A percentile compares a stretch with the other conserved stretches of the same genome.
phyloP scores from a whole-genome alignment of 2,797 vertebrate species.

The Parotocinclus haroldoi region DNA sequence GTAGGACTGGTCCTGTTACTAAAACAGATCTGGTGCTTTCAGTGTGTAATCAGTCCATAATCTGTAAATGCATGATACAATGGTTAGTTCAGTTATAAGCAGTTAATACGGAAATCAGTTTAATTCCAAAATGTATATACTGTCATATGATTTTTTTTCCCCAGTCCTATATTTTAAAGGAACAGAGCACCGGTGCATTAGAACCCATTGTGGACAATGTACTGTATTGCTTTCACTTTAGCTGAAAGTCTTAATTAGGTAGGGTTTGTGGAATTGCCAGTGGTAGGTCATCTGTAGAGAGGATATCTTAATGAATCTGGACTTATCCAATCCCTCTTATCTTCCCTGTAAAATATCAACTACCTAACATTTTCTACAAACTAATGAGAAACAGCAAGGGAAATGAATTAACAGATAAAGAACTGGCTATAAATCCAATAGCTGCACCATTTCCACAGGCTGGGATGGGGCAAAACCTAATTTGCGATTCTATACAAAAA shows the following conservation, averaged over 20 bases:
- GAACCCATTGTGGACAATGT: too few species aligned
- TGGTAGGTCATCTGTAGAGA: too few species aligned
- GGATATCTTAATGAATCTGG: background rate
- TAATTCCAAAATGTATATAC: too few species aligned
- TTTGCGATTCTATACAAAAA: slow-evolving; percentile 25
- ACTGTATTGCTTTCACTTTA: background rate
- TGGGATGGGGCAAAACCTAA: slow-evolving; percentile 18
- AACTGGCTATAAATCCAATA: background rate
- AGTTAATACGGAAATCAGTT: too few species aligned
- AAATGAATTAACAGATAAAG: background rate
- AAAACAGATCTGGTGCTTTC: too few species aligned
- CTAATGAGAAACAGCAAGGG: background rate
- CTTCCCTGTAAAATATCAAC: background rate
- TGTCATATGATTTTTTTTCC: too few species aligned
- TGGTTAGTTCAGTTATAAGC: too few species aligned
- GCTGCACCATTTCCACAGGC: slow-evolving; percentile 10
- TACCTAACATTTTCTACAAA: background rate
- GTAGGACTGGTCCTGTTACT: too few species aligned
- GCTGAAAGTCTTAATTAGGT: background rate
- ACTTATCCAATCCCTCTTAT: background rate
- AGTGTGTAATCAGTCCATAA: too few species aligned
- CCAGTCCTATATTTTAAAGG: too few species aligned
- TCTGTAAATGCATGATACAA: too few species aligned
- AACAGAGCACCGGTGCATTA: too few species aligned
- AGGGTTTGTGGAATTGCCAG: background rate